These are phyloP conservation scores for Cabera pusaria DNA, from an alignment of 2,888 invertebrate genomes.

Conservation along the genomic window DNA sequence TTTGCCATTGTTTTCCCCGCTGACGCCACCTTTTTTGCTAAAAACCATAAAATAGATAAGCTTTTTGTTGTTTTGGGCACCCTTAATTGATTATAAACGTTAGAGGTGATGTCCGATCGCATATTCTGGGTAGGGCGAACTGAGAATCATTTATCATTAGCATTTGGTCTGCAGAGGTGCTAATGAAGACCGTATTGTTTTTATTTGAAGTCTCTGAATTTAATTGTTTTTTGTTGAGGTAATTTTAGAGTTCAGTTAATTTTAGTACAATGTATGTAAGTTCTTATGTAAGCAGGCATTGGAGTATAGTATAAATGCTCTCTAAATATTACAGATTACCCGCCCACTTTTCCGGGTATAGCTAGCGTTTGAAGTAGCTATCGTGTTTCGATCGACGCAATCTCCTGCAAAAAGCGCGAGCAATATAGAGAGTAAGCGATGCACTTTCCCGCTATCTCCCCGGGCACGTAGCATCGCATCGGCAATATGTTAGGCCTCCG, in stretches of 20 bases:
- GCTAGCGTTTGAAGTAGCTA: no score
- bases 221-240: no score
- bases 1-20: slow-evolving; percentile 78
- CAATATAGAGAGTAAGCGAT: slow-evolving; percentile 8
- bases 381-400: no score
- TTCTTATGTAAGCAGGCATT: no score
- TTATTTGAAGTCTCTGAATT: no score
- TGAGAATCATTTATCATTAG: slow-evolving; percentile 49
- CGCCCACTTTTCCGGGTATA: no score
- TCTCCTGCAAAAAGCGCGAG: slow-evolving; percentile 3
- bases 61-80: slow-evolving; percentile 59
- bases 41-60: slow-evolving; percentile 81
- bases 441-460: slow-evolving; percentile 24
- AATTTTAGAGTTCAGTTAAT: no score
- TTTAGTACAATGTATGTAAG: no score
- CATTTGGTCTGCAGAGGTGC: slow-evolving; percentile 39
- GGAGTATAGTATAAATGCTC: no score
- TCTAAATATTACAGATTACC: no score
- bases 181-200: slow-evolving; percentile 23
- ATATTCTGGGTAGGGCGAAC: slow-evolving; percentile 33
- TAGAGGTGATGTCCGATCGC: slow-evolving; percentile 47
- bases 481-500: slow-evolving; percentile 71
- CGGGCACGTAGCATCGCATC: slow-evolving; percentile 36
- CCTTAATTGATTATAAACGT: slow-evolving; percentile 73
- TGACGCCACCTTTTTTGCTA: slow-evolving; percentile 77